A percentile compares a stretch with the other conserved stretches of the same genome.
These are phyloP conservation scores for Neopipo cinnamomea DNA, from an alignment of 2,113 vertebrate species.

Conservation along the genomic window DNA sequence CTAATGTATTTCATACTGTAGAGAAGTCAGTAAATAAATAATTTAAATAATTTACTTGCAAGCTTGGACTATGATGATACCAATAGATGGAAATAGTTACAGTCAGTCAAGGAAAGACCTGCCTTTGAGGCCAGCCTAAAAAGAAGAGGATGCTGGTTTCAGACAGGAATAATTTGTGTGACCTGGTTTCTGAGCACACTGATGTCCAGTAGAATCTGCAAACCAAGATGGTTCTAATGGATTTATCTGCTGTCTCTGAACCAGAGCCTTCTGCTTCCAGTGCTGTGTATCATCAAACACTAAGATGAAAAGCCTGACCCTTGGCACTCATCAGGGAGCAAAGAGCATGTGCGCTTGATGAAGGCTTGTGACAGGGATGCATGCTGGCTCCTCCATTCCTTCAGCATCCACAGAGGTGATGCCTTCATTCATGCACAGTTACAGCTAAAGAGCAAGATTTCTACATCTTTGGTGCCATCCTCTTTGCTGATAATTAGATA, in stretches of 20 bases:
- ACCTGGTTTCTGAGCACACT: neutral
- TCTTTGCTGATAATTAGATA: neutral
- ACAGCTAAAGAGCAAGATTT: neutral
- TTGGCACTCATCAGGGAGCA: neutral
- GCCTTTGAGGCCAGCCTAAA: neutral
- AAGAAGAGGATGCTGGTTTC: neutral
- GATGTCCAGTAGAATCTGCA: neutral
- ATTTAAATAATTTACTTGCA: neutral
- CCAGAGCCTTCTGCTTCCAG: neutral
- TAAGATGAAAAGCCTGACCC: neutral
- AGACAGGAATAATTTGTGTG: neutral
- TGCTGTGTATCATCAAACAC: neutral
- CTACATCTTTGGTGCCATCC: neutral
- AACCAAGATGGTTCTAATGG: neutral
- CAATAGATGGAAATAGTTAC: neutral
- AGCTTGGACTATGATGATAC: neutral
- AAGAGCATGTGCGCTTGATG: neutral
- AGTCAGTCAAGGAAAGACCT: neutral
- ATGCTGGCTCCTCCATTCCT: neutral
- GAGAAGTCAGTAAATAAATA: neutral
- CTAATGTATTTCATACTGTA: neutral
- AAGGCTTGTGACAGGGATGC: neutral
- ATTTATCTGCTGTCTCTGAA: neutral
- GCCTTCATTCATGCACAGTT: neutral
- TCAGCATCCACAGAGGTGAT: neutral